Percentiles rank a stretch among this genome's conserved stretches.
Evolutionary conservation across 2,797 vertebrate genomes (phyloP).

Genomic region (Aselliscus stoliczkanus): DNA sequence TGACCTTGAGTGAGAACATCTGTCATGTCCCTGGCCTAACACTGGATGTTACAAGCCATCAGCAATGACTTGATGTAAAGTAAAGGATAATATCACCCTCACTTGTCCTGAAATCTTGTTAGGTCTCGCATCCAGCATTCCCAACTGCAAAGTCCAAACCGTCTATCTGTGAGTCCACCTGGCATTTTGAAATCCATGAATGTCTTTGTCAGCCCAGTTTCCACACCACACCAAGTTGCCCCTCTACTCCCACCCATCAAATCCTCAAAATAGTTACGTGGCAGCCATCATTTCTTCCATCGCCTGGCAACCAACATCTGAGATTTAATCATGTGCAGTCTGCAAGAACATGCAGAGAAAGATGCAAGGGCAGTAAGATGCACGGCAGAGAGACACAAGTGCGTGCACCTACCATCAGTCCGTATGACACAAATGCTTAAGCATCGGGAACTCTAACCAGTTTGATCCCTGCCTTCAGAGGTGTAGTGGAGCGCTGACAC

Average conservation of each 20-base stretch:
- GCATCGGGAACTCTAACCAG: not conserved
- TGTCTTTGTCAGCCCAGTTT: not conserved
- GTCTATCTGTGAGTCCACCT: not conserved
- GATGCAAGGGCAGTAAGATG: not conserved
- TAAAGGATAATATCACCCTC: not conserved
- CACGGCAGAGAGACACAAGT: not conserved
- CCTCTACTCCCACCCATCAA: slow-evolving; percentile 13
- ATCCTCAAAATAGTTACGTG: slow-evolving; percentile 28
- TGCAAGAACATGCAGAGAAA: not conserved
- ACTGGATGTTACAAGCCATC: not conserved
- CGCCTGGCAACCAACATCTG: not conserved
- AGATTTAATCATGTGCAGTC: slow-evolving; percentile 9
- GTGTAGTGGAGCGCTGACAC: not conserved
- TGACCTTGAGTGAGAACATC: not conserved
- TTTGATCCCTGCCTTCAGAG: not conserved
- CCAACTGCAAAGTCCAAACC: not conserved
- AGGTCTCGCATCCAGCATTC: not conserved
- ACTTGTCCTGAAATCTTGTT: not conserved
- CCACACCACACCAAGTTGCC: not conserved
- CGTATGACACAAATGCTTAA: not conserved
- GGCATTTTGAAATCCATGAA: slow-evolving; percentile 46
- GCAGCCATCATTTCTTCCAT: slow-evolving; percentile 6
- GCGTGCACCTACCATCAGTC: not conserved
- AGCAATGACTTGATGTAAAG: not conserved
- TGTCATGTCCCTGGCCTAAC: not conserved